Conservation (phyloP, 2,113 vertebrate genomes). For the Perca schrenkii region DNA sequence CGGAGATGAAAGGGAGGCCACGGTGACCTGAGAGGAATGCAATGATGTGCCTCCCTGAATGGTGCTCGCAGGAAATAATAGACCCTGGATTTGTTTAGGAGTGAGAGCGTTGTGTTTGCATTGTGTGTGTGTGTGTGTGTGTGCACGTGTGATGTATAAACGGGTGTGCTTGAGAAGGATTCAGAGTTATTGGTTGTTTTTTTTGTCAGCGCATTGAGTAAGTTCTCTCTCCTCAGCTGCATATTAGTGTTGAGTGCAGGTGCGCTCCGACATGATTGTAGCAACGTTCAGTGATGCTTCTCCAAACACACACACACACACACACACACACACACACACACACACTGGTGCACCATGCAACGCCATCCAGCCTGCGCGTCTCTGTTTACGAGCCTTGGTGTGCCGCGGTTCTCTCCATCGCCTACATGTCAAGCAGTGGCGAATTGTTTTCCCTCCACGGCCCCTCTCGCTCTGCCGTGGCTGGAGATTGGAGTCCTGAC, state of each 20-base stretch:
- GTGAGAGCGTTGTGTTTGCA: constrained; percentile 7
- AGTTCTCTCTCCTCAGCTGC: background rate
- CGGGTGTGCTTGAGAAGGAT: background rate
- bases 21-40: constrained; percentile 51
- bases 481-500: constrained; percentile 82
- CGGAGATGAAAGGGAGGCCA: constrained; percentile 53
- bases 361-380: constrained; percentile 21
- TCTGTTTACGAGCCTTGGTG: constrained; percentile 34
- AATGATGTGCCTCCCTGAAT: constrained; percentile 47
- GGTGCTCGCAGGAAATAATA: constrained; percentile 34
- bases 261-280: constrained; percentile 6
- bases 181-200: constrained; percentile 31
- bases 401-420: constrained; percentile 29
- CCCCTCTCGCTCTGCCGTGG: constrained; percentile 32
- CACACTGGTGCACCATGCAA: background rate
- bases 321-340: background rate
- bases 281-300: background rate
- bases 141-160: background rate
- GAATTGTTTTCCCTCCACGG: constrained; percentile 67
- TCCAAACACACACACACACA: background rate
- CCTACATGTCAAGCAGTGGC: constrained; percentile 44
- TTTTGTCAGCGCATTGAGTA: background rate
- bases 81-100: constrained; percentile 26
- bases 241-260: background rate
- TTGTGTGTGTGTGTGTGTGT: constrained; percentile 1